Percentiles rank a stretch among this genome's conserved stretches.
phyloP scores from a whole-genome alignment of 2,797 vertebrate genomes.

The Hoplostethus mediterraneus region DNA sequence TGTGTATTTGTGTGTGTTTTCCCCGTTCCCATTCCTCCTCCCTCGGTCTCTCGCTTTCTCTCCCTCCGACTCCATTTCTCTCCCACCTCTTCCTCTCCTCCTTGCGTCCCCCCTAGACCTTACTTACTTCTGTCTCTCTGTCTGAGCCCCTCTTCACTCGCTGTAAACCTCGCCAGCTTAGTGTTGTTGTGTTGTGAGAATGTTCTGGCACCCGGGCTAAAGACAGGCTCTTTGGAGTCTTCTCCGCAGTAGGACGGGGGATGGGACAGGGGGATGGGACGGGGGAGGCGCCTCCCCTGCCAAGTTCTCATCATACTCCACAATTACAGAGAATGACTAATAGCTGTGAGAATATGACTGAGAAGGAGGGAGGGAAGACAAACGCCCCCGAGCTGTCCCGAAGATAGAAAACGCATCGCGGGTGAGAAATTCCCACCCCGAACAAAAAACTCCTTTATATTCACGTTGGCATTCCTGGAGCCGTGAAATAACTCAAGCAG shows the following conservation, averaged over 20 bases:
- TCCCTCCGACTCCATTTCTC: slow-evolving; percentile 26
- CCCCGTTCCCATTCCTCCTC: slow-evolving; percentile 17
- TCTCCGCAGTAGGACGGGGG: slow-evolving; percentile 44
- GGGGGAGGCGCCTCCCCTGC: slow-evolving; percentile 54
- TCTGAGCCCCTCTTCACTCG: slow-evolving; percentile 38
- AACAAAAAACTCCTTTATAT: slow-evolving; percentile 50
- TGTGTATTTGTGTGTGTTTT: slow-evolving; percentile 2
- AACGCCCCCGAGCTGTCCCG: slow-evolving; percentile 12
- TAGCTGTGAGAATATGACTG: slow-evolving; percentile 49
- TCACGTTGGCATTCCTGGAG: slow-evolving; percentile 12
- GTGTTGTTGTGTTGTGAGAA: slow-evolving; percentile 15
- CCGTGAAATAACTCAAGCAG: slow-evolving; percentile 45
- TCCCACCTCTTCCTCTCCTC: background rate
- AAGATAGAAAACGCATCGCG: slow-evolving; percentile 35
- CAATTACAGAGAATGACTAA: slow-evolving; percentile 68
- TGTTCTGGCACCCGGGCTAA: slow-evolving; percentile 48
- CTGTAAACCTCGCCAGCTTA: slow-evolving; percentile 31
- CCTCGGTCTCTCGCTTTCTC: slow-evolving; percentile 24
- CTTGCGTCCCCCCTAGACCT: slow-evolving; percentile 20
- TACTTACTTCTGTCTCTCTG: slow-evolving; percentile 7
- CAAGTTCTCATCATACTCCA: slow-evolving; percentile 67
- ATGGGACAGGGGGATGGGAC: no score
- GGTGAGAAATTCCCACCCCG: slow-evolving; percentile 34
- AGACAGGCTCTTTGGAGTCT: slow-evolving; percentile 57
- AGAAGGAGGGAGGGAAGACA: slow-evolving; percentile 7